These are phyloP conservation scores for Babyrousa celebensis DNA, from an alignment of 2,797 vertebrate species.

Conservation along the genomic window DNA sequence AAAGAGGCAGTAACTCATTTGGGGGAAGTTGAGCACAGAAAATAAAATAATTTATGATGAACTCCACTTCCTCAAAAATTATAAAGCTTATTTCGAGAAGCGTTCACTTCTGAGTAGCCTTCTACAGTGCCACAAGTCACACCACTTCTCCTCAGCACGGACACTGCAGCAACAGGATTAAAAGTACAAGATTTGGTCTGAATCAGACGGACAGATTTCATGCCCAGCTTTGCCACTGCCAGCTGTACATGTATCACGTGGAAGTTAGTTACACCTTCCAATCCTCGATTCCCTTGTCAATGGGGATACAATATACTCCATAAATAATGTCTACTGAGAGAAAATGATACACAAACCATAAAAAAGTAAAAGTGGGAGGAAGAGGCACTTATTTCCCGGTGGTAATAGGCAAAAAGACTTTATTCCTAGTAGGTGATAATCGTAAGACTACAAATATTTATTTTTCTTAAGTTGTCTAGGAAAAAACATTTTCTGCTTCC, in stretches of 20 bases:
- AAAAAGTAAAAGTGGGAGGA: neutral
- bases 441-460: neutral
- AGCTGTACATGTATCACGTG: neutral
- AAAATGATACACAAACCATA: neutral
- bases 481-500: constrained; percentile 47
- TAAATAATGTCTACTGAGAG: neutral
- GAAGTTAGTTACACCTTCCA: neutral
- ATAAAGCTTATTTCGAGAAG: neutral
- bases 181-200: neutral
- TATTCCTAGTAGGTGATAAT: neutral
- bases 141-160: neutral
- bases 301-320: neutral
- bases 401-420: constrained; percentile 1
- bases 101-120: neutral
- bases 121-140: neutral
- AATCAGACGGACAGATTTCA: neutral
- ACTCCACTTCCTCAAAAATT: constrained; percentile 63
- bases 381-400: neutral
- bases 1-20: constrained; percentile 70
- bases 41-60: constrained; percentile 71
- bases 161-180: neutral
- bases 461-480: constrained; percentile 34
- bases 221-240: neutral
- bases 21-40: neutral
- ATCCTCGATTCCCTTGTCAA: neutral